Base-by-base conservation (phyloP, 2,888 invertebrate genomes). In the Ophraella communa region DNA sequence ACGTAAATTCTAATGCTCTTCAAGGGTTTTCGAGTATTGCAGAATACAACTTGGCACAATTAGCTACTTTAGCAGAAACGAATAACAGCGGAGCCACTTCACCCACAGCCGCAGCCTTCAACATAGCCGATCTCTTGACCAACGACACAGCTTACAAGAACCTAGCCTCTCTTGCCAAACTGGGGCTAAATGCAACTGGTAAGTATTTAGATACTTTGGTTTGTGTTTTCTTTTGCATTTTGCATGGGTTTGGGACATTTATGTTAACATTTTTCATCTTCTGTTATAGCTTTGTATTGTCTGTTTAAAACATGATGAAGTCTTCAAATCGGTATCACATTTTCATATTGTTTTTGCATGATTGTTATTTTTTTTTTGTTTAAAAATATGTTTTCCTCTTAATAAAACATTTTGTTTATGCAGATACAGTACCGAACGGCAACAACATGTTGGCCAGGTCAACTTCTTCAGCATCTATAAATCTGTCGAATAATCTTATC, bases 101-200 rank as follows among this genome's bases (percentile, higher is more conserved):
- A 11, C 80, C 82, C 10, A 80, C 83, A 2, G 88, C 89, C 66
- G 85, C 85, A 67, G 86, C 88, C 71, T 92, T 93, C 73, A 91
- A 89, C 62, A 83, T 94, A 70, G 91, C 91, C 5, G 93, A 94
- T 79, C 84, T 94, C 62, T 86, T 94, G 62, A 88, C 89, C 64
- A 92, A 91, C 17, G 91, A 91, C 76, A 90, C 92, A 75, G 93
- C 94, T 10, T 89, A 93, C 74, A 93, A 93, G 82, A 96, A 95
- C 83, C 85, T 96, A 71, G 94, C 95, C 79, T 94, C 94, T 24
- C 87, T 96, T 65, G 94, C 94, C 64, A 95, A 95, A 82, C 86
- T 95, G 62, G 94, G 94, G 77, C 82, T 90, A 55, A 84, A 81
- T 75, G 86, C 88, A 76, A 51, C 66, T 52, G 89, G 90, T 90